Percentiles rank a stretch among this genome's conserved stretches.
Conservation (phyloP, 2,888 invertebrate species). For the Pristionchus mayeri region DNA sequence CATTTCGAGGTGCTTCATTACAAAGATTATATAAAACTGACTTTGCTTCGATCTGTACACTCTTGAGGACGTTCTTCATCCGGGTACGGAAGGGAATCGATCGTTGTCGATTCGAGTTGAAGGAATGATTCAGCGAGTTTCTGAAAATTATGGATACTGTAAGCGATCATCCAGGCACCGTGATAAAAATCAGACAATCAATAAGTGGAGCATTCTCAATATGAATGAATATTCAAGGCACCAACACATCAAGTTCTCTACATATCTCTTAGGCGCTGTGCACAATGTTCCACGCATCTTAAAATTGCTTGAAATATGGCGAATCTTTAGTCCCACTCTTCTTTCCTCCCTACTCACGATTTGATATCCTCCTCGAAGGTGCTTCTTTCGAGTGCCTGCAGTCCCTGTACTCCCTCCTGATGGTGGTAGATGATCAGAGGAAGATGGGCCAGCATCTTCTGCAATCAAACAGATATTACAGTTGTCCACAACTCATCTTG, state of each 20-base stretch:
- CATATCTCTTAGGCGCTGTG: too few species aligned
- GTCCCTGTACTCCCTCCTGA: slow-evolving; percentile 47
- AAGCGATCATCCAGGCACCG: neutral
- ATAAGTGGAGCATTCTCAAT: too few species aligned
- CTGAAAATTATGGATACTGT: neutral
- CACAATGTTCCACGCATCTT: too few species aligned
- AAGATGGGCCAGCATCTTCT: slow-evolving; percentile 71
- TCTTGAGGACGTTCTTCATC: slow-evolving; percentile 82
- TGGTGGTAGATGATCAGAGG: slow-evolving; percentile 70
- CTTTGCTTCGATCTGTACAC: slow-evolving; percentile 98
- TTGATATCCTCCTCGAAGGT: slow-evolving; percentile 40
- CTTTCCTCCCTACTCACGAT: neutral
- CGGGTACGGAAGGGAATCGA: slow-evolving; percentile 58
- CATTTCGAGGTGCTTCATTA: too few species aligned
- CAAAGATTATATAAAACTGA: slow-evolving; percentile 79
- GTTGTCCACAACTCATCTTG: neutral
- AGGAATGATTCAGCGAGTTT: slow-evolving; percentile 26
- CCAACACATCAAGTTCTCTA: too few species aligned
- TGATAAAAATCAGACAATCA: too few species aligned
- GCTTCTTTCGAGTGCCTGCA: slow-evolving; percentile 57
- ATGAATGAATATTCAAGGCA: too few species aligned
- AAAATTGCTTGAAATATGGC: too few species aligned
- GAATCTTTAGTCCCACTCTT: too few species aligned
- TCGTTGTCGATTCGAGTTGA: slow-evolving; percentile 34
- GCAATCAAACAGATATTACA: slow-evolving; percentile 40